Percentiles rank a stretch among this genome's conserved stretches.
Conservation (phyloP, 1,140 invertebrate genomes). For the Temnothorax nylanderi region DNA sequence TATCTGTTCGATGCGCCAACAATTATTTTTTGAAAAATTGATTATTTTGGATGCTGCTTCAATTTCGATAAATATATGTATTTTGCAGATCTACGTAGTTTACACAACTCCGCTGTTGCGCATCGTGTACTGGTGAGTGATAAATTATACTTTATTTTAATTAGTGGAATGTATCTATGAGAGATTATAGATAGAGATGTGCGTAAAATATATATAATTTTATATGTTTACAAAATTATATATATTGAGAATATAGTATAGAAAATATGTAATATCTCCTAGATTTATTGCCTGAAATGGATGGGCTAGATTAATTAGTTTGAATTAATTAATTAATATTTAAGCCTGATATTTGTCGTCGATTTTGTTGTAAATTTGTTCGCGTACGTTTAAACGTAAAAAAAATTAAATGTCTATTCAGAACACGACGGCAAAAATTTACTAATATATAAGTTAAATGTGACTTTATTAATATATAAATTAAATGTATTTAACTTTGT, state of each 20-base stretch:
- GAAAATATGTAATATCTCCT: background rate
- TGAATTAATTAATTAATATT: background rate
- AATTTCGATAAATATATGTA: constrained; percentile 15
- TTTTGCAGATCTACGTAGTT: constrained; percentile 28
- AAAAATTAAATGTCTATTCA: background rate
- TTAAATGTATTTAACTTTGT: background rate
- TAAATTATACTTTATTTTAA: background rate
- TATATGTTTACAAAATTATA: background rate
- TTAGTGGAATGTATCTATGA: background rate
- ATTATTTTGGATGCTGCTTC: background rate
- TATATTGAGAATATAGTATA: background rate
- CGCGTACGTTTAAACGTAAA: background rate
- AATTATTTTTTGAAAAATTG: constrained; percentile 1
- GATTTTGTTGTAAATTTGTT: background rate
- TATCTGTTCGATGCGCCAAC: background rate
- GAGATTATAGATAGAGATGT: background rate
- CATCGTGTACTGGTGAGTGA: background rate
- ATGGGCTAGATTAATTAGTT: background rate
- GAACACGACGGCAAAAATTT: background rate
- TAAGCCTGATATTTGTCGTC: background rate
- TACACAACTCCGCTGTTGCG: constrained; percentile 1
- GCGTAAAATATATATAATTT: background rate
- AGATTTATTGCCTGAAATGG: background rate
- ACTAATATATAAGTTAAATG: background rate
- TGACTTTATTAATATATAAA: background rate